Percentiles rank a stretch among this genome's conserved stretches.
Evolutionary conservation across 2,888 invertebrate species (phyloP).

Genomic region (Cephus nigrinus): DNA sequence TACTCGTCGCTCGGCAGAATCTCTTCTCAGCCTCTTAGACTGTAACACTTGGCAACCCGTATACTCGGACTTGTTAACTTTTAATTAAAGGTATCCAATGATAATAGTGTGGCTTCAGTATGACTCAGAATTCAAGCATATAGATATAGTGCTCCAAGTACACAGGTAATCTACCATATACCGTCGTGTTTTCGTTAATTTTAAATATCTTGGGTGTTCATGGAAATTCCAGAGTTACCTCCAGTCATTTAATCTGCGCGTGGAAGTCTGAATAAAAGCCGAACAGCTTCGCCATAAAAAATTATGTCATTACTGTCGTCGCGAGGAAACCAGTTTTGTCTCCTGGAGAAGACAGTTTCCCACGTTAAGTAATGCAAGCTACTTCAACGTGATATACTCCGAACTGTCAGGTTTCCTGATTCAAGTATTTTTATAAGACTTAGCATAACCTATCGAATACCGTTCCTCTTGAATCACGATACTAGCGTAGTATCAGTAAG

Average conservation of each 20-base stretch:
- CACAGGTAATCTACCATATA: background rate
- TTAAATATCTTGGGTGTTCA: background rate
- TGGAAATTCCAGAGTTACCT: background rate
- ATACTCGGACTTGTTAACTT: background rate
- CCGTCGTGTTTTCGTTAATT: background rate
- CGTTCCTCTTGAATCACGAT: too few relatives aligned
- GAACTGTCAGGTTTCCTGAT: background rate
- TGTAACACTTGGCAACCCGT: background rate
- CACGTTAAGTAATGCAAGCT: background rate
- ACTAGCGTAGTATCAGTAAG: too few relatives aligned
- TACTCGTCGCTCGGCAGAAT: background rate
- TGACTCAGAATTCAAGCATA: background rate
- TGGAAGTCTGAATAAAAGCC: too few relatives aligned
- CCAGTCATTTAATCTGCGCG: background rate
- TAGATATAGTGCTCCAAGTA: background rate
- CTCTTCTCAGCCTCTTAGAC: background rate
- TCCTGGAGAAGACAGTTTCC: background rate
- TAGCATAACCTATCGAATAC: too few relatives aligned
- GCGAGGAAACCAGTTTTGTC: background rate
- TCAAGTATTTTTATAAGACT: background rate
- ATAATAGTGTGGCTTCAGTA: background rate
- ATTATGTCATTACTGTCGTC: background rate
- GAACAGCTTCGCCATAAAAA: too few relatives aligned
- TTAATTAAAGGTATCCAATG: background rate
- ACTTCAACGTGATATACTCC: background rate